Base-by-base conservation (phyloP, 2,113 vertebrate genomes). In the Hippocampus abdominalis region DNA sequence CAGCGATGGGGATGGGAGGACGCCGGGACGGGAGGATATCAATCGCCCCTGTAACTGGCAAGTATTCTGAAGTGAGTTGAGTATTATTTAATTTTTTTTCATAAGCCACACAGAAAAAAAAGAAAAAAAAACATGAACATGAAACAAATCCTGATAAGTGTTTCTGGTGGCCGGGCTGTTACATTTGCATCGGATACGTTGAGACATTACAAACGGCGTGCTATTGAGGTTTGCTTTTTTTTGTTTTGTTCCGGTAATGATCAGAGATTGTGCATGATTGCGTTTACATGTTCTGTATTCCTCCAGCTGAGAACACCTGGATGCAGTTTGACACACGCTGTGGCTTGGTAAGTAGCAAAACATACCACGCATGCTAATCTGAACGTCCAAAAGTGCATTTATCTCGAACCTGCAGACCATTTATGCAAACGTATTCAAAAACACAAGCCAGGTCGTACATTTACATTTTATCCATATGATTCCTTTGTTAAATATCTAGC, bases 31-130 rank as follows among this genome's bases (percentile, higher is more conserved):
- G 87, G 80, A 65, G 84, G 78, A 72, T 81, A 88, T 90, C 90
- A 88, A 85, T 89, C 84, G 71, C 32, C 61, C 63, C 83, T 86
- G 87, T 88, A 88, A 89, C 76, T 87, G 85, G 87, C 78, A 63
- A 84, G 67, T 66, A 78, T 83, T 86, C 69, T 81, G 78, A 75
- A 89, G 77, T 75, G 78, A 76, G 80, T 25, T 63, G 61, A 25
- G 48, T 64, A 69, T 71, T 70, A 59, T 63, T 36, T 21, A 21
- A 8, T 21, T 21, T 20, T 27, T 36, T 46, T 44, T 61, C 60
- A 40, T 53, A 64, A 79, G 81, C 77, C 69, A 80, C 53, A 79
- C 66, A n/a, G 5, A 48, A 20, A 18, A 6, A 1, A 48, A 18
- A 18, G 6, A 48, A 48, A 4, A 16, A 1, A 48, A 84, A 84